phyloP scores from a whole-genome alignment of 2,797 vertebrate genomes.

The Fistularia tabacaria region DNA sequence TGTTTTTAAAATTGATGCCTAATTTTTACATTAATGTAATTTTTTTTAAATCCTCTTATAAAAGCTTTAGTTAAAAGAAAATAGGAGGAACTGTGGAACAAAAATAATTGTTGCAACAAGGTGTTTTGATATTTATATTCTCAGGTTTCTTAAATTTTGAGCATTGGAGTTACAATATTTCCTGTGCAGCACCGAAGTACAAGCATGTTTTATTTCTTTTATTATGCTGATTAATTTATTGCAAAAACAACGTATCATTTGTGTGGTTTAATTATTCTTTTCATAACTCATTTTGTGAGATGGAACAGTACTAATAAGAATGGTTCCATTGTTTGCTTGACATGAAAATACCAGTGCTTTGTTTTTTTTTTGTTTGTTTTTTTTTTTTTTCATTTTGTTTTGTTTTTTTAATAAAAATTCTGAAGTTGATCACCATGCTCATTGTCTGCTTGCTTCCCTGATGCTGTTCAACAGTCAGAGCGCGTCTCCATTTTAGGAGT shows the following conservation, averaged over 20 bases:
- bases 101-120: constrained; percentile 68
- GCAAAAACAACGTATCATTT: constrained; percentile 63
- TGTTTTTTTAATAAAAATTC: constrained; percentile 60
- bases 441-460: neutral
- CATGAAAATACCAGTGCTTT: constrained; percentile 73
- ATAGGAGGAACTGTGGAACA: constrained; percentile 60
- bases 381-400: constrained; percentile 36
- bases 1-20: constrained; percentile 62
- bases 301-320: constrained; percentile 71
- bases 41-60: constrained; percentile 51
- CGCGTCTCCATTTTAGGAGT: too few relatives aligned
- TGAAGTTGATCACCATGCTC: neutral
- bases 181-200: constrained; percentile 66
- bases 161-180: constrained; percentile 68
- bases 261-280: constrained; percentile 76
- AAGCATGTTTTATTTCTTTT: constrained; percentile 70
- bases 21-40: constrained; percentile 67
- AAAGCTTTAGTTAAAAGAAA: constrained; percentile 64
- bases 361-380: constrained; percentile 32
- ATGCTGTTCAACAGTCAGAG: neutral
- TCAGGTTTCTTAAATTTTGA: constrained; percentile 75
- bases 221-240: constrained; percentile 81
- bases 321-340: constrained; percentile 75
- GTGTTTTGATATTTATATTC: constrained; percentile 78
- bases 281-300: constrained; percentile 72